These are phyloP conservation scores for Phortica okadai DNA, from an alignment of 2,888 invertebrate species.

Conservation along the genomic window DNA sequence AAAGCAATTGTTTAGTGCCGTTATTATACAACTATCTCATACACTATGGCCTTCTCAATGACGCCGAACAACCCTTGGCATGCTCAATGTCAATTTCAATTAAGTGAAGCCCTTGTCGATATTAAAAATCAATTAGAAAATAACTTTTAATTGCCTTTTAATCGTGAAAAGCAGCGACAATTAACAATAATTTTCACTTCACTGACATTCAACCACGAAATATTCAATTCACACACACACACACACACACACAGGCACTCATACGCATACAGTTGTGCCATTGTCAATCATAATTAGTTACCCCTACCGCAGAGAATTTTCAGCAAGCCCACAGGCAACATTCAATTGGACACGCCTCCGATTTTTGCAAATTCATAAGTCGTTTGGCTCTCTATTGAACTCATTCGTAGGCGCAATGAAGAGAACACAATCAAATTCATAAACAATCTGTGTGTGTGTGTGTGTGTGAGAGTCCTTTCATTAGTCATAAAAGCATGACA, in stretches of 20 bases:
- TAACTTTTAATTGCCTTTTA: constrained; percentile 60
- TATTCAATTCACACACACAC: not conserved
- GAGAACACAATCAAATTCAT: constrained; percentile 26
- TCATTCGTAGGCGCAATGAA: constrained; percentile 21
- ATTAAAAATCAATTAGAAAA: constrained; percentile 64
- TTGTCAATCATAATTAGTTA: constrained; percentile 75
- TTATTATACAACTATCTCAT: too few relatives aligned
- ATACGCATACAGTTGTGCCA: constrained; percentile 50
- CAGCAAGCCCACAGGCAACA: constrained; percentile 35
- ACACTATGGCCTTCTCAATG: too few relatives aligned
- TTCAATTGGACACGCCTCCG: constrained; percentile 60
- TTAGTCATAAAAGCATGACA: constrained; percentile 46
- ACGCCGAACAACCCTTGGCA: not conserved
- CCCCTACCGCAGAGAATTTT: constrained; percentile 52
- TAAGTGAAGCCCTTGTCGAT: not conserved
- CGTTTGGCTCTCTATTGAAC: constrained; percentile 50
- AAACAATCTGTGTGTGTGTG: constrained; percentile 21
- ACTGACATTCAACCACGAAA: not conserved
- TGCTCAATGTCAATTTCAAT: not conserved
- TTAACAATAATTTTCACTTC: constrained; percentile 52
- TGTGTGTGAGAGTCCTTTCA: constrained; percentile 55
- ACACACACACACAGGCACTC: constrained; percentile 48
- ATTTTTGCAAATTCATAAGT: constrained; percentile 68
- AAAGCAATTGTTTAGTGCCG: too few relatives aligned
- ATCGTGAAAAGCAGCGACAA: constrained; percentile 19